A percentile compares a stretch with the other conserved stretches of the same genome.
phyloP scores from a whole-genome alignment of 2,888 invertebrate genomes.

The Xestia ashworthii region DNA sequence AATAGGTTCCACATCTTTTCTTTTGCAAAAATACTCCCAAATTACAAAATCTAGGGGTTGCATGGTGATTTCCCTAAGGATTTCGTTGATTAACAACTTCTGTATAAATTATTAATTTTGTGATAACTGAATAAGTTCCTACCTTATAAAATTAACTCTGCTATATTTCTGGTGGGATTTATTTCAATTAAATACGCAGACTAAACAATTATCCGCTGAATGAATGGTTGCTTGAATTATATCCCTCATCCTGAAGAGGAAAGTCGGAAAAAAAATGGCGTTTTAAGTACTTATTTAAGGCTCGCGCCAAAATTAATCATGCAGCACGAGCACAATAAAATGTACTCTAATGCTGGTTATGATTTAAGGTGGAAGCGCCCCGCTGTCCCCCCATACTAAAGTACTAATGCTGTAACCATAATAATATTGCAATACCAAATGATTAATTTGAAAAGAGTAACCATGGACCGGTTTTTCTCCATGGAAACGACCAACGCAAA shows the following conservation, averaged over 20 bases:
- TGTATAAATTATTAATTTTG: constrained; percentile 29
- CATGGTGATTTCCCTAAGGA: constrained; percentile 38
- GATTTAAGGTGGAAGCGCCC: too few relatives aligned
- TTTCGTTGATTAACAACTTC: constrained; percentile 32
- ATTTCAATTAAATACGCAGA: constrained; percentile 3
- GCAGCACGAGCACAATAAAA: too few relatives aligned
- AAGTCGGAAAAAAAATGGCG: neutral
- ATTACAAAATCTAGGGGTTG: neutral
- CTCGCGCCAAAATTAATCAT: too few relatives aligned
- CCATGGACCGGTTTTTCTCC: too few relatives aligned
- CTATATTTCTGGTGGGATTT: neutral
- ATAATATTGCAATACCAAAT: too few relatives aligned
- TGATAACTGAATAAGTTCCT: constrained; percentile 16
- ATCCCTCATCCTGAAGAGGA: neutral
- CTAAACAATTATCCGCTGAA: neutral
- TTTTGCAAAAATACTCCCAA: neutral
- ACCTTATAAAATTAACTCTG: constrained; percentile 18
- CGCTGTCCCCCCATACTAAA: too few relatives aligned
- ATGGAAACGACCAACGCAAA: too few relatives aligned
- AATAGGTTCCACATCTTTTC: too few relatives aligned
- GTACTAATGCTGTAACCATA: too few relatives aligned
- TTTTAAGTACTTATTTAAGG: too few relatives aligned
- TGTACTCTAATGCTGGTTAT: too few relatives aligned
- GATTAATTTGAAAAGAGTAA: too few relatives aligned
- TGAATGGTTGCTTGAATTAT: neutral